A percentile compares a stretch with the other conserved stretches of the same genome.
These are phyloP conservation scores for Sebastes fasciatus DNA, from an alignment of 2,113 vertebrate genomes.

Conservation along the genomic window DNA sequence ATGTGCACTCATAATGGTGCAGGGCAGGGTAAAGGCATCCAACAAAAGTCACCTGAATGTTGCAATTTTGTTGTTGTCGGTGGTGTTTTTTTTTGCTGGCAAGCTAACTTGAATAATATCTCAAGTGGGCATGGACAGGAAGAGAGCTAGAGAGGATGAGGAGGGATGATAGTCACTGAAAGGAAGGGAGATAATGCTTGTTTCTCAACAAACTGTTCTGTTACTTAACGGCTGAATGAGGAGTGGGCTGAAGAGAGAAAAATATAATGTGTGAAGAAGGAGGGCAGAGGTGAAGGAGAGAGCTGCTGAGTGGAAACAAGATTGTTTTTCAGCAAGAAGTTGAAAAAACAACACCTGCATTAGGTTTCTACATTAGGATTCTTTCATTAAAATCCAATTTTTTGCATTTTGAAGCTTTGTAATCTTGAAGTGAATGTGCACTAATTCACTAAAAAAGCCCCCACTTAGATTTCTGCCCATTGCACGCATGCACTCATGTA, in stretches of 20 bases:
- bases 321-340: not conserved
- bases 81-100: not conserved
- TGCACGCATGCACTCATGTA: not conserved
- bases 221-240: not conserved
- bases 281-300: conserved; percentile 10
- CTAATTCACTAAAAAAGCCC: not conserved
- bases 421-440: not conserved
- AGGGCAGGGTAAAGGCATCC: not conserved
- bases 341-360: not conserved
- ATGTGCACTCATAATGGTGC: not conserved
- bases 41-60: not conserved
- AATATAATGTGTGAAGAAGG: not conserved
- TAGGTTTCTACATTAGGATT: too few relatives aligned
- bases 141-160: not conserved
- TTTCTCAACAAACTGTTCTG: not conserved
- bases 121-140: not conserved
- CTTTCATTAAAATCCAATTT: not conserved
- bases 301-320: not conserved
- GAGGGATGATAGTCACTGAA: not conserved
- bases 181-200: not conserved
- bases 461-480: not conserved
- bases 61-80: not conserved
- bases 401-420: not conserved
- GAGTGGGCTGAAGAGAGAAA: not conserved
- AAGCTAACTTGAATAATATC: not conserved